These are phyloP conservation scores for Lasioglossum villosulum DNA, from an alignment of 2,888 invertebrate species.

Conservation along the genomic window DNA sequence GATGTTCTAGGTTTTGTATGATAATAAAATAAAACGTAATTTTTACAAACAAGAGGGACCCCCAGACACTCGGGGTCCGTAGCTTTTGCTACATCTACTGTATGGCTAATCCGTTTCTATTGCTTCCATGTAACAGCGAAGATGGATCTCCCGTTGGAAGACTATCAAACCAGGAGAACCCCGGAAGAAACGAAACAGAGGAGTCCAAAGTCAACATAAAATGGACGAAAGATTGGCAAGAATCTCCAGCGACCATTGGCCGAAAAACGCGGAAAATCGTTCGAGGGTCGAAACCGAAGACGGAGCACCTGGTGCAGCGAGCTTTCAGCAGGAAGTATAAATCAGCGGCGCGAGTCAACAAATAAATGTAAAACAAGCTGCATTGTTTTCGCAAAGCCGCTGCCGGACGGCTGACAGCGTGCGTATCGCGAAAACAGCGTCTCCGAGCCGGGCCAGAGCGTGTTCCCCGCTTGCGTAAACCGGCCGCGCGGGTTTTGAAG, in stretches of 20 bases:
- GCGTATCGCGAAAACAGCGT: background rate
- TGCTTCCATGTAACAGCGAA: too few relatives aligned
- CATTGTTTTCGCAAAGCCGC: background rate
- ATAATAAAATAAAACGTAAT: too few relatives aligned
- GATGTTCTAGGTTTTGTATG: too few relatives aligned
- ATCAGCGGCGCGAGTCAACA: background rate
- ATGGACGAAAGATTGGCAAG: background rate
- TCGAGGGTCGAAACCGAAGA: background rate
- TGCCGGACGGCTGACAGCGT: background rate
- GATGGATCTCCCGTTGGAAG: too few relatives aligned
- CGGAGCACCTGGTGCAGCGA: background rate
- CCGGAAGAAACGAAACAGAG: background rate
- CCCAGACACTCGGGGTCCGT: too few relatives aligned
- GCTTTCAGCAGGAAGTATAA: background rate
- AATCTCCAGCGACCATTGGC: background rate
- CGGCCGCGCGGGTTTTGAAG: background rate
- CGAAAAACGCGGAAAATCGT: background rate
- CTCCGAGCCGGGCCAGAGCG: background rate
- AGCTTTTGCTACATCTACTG: too few relatives aligned
- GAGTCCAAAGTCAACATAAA: background rate
- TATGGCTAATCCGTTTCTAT: too few relatives aligned
- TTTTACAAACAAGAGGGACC: too few relatives aligned
- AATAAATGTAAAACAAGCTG: background rate
- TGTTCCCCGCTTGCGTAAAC: constrained; percentile 5
- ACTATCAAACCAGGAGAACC: background rate